Conservation (phyloP, 2,113 vertebrate genomes). For the Callithrix jacchus region DNA sequence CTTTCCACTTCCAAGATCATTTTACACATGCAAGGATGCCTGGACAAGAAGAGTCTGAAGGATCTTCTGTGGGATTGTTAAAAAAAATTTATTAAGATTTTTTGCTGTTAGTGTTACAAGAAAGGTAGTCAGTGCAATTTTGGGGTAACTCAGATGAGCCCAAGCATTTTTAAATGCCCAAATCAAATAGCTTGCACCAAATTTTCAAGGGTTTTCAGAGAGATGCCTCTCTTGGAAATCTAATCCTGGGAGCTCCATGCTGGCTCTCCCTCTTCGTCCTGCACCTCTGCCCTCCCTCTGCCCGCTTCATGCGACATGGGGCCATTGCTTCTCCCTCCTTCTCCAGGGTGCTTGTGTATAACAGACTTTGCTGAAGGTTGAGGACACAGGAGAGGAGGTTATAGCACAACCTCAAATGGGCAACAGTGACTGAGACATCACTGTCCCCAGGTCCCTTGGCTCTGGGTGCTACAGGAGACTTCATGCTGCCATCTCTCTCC, state of each 20-base stretch:
- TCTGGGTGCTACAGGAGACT: background rate
- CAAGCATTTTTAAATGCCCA: background rate
- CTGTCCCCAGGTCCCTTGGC: background rate
- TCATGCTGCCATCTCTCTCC: background rate
- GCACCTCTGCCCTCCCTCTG: background rate
- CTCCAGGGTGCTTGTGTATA: background rate
- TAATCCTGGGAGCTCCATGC: background rate
- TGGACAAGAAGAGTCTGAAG: background rate
- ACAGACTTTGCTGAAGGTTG: background rate
- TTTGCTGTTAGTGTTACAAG: background rate
- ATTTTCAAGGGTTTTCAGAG: background rate
- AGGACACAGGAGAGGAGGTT: accelerated
- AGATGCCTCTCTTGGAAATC: background rate
- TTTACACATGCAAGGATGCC: background rate
- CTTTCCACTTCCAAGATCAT: background rate
- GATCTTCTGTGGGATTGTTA: background rate
- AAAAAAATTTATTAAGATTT: background rate
- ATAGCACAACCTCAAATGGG: background rate
- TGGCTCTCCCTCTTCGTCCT: background rate
- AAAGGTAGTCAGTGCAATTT: background rate
- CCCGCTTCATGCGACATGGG: accelerated
- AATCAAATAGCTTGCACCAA: background rate
- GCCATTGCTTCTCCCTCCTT: background rate
- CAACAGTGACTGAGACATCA: accelerated
- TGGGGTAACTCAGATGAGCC: background rate